These are phyloP conservation scores for Drosophila baimaii DNA, from an alignment of 1,140 invertebrate genomes.

Conservation along the genomic window DNA sequence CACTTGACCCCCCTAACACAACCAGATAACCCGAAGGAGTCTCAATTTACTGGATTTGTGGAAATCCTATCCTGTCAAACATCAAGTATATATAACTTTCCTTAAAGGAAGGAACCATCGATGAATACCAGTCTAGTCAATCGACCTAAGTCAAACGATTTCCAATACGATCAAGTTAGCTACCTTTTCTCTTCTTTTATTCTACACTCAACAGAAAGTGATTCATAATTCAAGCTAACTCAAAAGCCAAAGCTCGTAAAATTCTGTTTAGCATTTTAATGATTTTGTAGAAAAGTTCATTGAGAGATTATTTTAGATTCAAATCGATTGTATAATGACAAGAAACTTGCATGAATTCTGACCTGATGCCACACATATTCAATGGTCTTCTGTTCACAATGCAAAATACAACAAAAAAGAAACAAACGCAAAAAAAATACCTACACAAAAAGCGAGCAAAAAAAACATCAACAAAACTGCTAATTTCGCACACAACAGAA, in stretches of 20 bases:
- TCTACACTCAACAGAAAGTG: not conserved
- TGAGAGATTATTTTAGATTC: not conserved
- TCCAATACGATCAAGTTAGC: too few species aligned
- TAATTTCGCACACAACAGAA: constrained; percentile 34
- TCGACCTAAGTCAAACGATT: too few species aligned
- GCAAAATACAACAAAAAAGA: constrained; percentile 12
- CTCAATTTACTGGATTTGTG: too few species aligned
- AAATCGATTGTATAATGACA: constrained; percentile 4
- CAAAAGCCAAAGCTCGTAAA: not conserved
- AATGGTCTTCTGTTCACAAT: constrained; percentile 8
- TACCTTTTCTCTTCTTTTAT: too few species aligned
- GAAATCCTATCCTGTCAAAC: too few species aligned
- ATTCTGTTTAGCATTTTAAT: constrained; percentile 1
- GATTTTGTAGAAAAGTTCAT: not conserved
- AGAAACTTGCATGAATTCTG: constrained; percentile 21
- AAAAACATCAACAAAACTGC: constrained; percentile 31
- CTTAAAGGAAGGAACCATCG: too few species aligned
- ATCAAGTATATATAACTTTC: too few species aligned
- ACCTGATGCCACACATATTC: constrained; percentile 30
- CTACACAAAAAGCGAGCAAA: constrained; percentile 13
- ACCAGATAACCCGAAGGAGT: too few species aligned
- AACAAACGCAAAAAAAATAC: not conserved
- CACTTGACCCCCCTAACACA: too few species aligned
- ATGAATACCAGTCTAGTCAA: too few species aligned
- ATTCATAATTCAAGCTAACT: not conserved